Conservation (phyloP, 2,888 invertebrate genomes). For the Eilema sororculum region DNA sequence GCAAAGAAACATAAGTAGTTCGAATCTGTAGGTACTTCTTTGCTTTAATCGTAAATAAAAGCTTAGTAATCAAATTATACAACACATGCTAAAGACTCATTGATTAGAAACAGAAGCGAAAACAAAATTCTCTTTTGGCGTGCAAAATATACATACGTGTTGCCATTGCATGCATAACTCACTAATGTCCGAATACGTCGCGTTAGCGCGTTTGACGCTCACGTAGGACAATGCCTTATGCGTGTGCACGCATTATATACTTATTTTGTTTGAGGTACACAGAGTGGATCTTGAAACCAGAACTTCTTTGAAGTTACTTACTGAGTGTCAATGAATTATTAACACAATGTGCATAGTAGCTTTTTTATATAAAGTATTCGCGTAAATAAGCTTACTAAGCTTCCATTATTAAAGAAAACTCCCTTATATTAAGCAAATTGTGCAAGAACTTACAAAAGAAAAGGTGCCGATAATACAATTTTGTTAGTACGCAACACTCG, state of each 20-base stretch:
- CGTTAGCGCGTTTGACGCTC: too few relatives aligned
- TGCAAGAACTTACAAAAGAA: constrained; percentile 37
- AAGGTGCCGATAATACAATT: constrained; percentile 38
- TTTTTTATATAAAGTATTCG: not conserved
- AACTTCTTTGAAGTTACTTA: not conserved
- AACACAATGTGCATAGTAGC: not conserved
- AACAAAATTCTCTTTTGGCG: too few relatives aligned
- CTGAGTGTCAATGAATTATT: too few relatives aligned
- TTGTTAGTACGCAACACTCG: constrained; percentile 42
- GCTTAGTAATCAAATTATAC: constrained; percentile 12
- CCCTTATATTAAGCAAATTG: constrained; percentile 36
- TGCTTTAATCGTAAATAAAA: constrained; percentile 17
- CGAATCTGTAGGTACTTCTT: constrained; percentile 7
- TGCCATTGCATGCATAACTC: too few relatives aligned
- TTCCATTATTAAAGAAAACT: constrained; percentile 19
- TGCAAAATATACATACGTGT: too few relatives aligned
- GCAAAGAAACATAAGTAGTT: constrained; percentile 27
- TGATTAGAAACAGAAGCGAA: too few relatives aligned
- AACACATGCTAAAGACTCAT: not conserved
- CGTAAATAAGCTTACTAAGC: constrained; percentile 23
- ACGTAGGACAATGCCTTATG: too few relatives aligned
- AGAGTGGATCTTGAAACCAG: not conserved
- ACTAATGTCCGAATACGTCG: too few relatives aligned
- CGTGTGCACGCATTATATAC: too few relatives aligned
- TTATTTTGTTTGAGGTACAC: too few relatives aligned